Evolutionary conservation across 2,797 vertebrate genomes (phyloP).

Genomic region (Columba guinea): DNA sequence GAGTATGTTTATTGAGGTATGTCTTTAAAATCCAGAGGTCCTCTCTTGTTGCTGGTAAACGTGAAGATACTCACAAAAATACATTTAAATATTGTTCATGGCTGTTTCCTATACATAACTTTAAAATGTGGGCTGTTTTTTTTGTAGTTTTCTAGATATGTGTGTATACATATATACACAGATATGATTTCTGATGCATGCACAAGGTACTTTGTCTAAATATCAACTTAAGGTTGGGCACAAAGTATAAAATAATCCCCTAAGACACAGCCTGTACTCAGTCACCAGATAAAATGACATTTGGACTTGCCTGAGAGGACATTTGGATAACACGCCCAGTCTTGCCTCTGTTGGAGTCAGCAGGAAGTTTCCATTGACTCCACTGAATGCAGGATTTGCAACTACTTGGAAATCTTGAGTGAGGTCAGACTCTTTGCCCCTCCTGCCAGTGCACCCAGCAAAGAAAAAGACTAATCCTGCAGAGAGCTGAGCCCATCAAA

Average conservation of each 20-base stretch:
- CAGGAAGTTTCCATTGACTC: slow-evolving; percentile 15
- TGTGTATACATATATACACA: neutral
- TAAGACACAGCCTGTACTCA: neutral
- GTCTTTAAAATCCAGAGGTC: neutral
- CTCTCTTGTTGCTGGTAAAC: neutral
- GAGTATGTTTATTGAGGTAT: neutral
- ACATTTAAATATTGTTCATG: neutral
- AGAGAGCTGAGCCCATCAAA: neutral
- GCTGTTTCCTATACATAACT: neutral
- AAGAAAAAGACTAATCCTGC: neutral
- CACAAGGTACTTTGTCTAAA: neutral
- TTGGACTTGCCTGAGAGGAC: neutral
- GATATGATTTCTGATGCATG: neutral
- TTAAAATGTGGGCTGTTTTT: neutral
- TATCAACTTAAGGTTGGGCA: neutral
- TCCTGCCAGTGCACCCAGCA: neutral
- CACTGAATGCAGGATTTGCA: slow-evolving; percentile 6
- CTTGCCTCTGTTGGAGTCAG: neutral
- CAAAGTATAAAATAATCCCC: neutral
- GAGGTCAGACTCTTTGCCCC: slow-evolving; percentile 21
- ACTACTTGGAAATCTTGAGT: neutral
- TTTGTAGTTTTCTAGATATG: neutral
- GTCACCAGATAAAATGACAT: neutral
- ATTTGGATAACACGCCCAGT: neutral
- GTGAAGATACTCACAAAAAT: neutral